Evolutionary conservation across 2,888 invertebrate genomes (phyloP), one percentile per base, ranked within the genome.

Genomic region (Thumatha senex): DNA sequence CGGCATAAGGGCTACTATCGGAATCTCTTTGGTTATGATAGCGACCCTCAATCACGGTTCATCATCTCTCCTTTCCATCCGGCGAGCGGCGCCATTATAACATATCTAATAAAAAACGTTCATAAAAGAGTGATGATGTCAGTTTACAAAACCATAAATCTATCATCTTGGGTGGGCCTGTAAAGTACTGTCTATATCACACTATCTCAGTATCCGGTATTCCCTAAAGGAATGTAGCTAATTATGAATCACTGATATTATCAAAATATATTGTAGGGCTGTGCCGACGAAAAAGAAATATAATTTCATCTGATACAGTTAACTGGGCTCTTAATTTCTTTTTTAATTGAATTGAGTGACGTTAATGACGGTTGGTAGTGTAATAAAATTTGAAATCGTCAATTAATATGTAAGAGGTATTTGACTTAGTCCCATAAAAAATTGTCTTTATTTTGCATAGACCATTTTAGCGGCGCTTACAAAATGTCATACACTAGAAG

Each of bases 201-300:
- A 44, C 5, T 24, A 47, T 48, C 42, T 33, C 29, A 46, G 40
- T 34, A 53, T 48, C 42, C 46, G 40, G 49, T 60, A 47, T 51
- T 52, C 46, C 63, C 48, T 45, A 57, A 46, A 56, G 63, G 72
- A 70, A 70, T 67, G 61, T 66, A 68, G 54, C 67, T 76, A 76
- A 76, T 78, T 76, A 75, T 72, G 61, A 67, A 61, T 68, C 63
- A 69, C 61, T 65, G 79, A 78, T 79, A 56, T 65, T 78, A 79
- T 79, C 78, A 67, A 47, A 45, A 51, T 56, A 51, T 56, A 70
- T 68, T 53, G 58, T 58, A 47, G 47, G 47, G 51, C 15, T 51
- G 46, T 15, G 13, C 38, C 10, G 18, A 12, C 10, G 24, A 18
- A 13, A 13, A 13, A 41, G 12, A 12, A 30, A 9, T 11, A 14